Evolutionary conservation across 2,797 vertebrate genomes (phyloP).

Genomic region (Pantherophis vulpinus): DNA sequence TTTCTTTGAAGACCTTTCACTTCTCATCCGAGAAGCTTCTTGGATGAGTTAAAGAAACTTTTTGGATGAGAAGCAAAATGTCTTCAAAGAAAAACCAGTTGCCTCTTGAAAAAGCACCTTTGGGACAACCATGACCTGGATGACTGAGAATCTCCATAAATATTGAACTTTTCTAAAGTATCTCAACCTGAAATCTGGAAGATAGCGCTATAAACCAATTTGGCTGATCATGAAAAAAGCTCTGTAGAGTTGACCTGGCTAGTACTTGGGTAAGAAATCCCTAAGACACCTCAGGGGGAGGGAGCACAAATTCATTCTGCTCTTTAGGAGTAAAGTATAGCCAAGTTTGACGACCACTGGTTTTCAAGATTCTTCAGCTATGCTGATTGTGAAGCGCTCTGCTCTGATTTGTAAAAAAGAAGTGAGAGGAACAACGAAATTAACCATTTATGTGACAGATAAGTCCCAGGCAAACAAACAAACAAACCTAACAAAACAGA

Average conservation of each 20-base stretch:
- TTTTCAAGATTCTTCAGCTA: neutral
- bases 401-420: neutral
- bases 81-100: no score
- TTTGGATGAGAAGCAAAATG: no score
- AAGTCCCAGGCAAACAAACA: neutral
- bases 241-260: neutral
- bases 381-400: neutral
- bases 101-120: no score
- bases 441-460: neutral
- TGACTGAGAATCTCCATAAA: no score
- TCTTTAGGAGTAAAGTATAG: neutral
- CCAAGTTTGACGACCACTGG: neutral
- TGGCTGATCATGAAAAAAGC: neutral
- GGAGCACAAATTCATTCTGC: neutral
- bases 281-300: neutral
- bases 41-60: no score
- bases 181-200: neutral
- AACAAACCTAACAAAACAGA: neutral
- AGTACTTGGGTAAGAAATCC: neutral
- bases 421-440: neutral
- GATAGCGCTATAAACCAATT: neutral
- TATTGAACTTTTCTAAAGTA: neutral
- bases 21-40: no score
- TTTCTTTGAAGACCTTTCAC: no score
- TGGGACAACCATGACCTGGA: no score